Conservation (phyloP, 2,888 invertebrate species). For the Empis livida region DNA sequence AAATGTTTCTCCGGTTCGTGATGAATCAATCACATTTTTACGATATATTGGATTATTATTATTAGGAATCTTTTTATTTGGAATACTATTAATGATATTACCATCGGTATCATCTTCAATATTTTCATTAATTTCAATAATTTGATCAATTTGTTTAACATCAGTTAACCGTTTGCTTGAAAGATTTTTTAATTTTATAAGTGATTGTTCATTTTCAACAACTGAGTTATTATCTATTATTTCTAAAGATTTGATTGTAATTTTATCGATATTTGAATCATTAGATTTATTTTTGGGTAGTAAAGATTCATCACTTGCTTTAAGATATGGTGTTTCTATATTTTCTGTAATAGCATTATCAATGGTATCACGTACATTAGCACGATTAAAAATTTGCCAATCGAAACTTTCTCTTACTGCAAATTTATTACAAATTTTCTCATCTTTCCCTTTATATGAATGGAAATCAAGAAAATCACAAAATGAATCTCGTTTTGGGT, state of each 20-base stretch:
- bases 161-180: neutral
- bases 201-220: no score
- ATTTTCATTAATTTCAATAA: neutral
- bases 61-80: slow-evolving; percentile 26
- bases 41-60: neutral
- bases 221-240: no score
- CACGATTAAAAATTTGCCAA: slow-evolving; percentile 25
- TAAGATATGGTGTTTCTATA: no score
- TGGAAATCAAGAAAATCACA: slow-evolving; percentile 30
- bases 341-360: no score
- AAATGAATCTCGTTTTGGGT: slow-evolving; percentile 26
- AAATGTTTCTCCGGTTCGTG: slow-evolving; percentile 4
- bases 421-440: slow-evolving; percentile 22
- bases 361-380: no score
- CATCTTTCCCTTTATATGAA: slow-evolving; percentile 17
- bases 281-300: no score
- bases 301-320: no score
- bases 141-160: neutral
- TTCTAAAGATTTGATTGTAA: no score
- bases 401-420: slow-evolving; percentile 27
- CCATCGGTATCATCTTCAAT: neutral
- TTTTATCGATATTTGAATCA: no score
- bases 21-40: neutral
- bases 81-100: slow-evolving; percentile 16
- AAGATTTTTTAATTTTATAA: no score